Conservation (phyloP, 2,113 vertebrate genomes). For the Tetrax tetrax region DNA sequence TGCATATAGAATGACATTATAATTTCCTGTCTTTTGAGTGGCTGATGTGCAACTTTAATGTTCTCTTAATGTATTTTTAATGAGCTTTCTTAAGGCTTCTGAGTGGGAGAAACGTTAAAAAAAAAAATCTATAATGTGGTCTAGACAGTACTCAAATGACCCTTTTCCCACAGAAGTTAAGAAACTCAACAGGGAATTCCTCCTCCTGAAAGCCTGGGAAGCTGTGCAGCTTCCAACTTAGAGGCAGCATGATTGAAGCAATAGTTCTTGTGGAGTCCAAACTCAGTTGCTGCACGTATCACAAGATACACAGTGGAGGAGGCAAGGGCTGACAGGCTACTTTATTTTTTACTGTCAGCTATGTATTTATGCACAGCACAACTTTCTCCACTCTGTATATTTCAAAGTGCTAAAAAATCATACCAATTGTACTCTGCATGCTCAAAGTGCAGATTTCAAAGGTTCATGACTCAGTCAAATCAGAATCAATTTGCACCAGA, state of each 20-base stretch:
- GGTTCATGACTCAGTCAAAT: slow-evolving; percentile 67
- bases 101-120: slow-evolving; percentile 4
- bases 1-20: slow-evolving; percentile 28
- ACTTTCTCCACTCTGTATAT: slow-evolving; percentile 54
- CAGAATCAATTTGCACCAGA: slow-evolving; percentile 71
- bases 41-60: slow-evolving; percentile 39
- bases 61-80: slow-evolving; percentile 59
- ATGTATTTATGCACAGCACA: slow-evolving; percentile 65
- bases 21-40: slow-evolving; percentile 47
- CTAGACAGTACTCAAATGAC: slow-evolving; percentile 52
- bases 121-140: slow-evolving; percentile 42
- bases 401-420: slow-evolving; percentile 64
- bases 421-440: slow-evolving; percentile 63
- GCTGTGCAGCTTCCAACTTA: not conserved
- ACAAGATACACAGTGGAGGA: slow-evolving; percentile 31
- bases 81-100: slow-evolving; percentile 41
- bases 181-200: slow-evolving; percentile 45
- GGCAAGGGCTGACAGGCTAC: slow-evolving; percentile 2
- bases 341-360: slow-evolving; percentile 65
- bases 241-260: slow-evolving; percentile 19
- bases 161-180: slow-evolving; percentile 38
- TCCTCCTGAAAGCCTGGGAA: slow-evolving; percentile 24
- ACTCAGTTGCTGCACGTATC: slow-evolving; percentile 24
- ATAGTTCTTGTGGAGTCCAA: slow-evolving; percentile 19
- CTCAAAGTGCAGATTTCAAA: slow-evolving; percentile 70